Evolutionary conservation across 2,888 invertebrate genomes (phyloP), one percentile per base, ranked within the genome.

Genomic region (Conops quadrifasciatus): DNA sequence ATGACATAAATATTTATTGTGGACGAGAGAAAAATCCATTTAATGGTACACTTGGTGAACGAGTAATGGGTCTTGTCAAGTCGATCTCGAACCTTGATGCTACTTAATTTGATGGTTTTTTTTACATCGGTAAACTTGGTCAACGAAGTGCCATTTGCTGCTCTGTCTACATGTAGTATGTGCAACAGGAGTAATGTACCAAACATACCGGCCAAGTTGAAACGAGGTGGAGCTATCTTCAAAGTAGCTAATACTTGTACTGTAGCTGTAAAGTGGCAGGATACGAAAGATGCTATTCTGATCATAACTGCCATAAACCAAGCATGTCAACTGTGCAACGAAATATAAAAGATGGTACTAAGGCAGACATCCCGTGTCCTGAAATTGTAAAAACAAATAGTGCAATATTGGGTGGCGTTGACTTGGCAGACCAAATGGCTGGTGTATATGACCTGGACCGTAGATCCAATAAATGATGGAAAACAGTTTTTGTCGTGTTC

Each of bases 151-250:
- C 24, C 26, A 47, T 64, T 21, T 64, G 21, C 64, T 21, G 64
- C 64, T 49, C 11, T 64, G 24, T 21, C 47, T 21, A 64, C 49
- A 64, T 64, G 64, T 24, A n/a, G n/a, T n/a, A 64, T 64, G 47
- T 21, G 47, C 15, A 49, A 49, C 47, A 19, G 64, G 15, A 64
- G 26, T 16, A 64, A 64, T 64, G 45, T 64, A 19, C 64, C 45
- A 45, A 45, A 45, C 9, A 45, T 45, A 45, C 45, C 45, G 45
- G 15, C 9, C 45, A 45, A 45, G 15, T 45, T 45, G 49, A 11
- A 64, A 47, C 36, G 49, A 49, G 49, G 64, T 24, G 64, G 49
- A 45, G 45, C 45, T 45, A 45, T 45, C 45, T 45, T 45, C 45
- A 45, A 45, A 45, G 45, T 45, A 15, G 15, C 9, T 45, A 1